Evolutionary conservation across 2,888 invertebrate species (phyloP).

Genomic region (Lithophane leautieri): DNA sequence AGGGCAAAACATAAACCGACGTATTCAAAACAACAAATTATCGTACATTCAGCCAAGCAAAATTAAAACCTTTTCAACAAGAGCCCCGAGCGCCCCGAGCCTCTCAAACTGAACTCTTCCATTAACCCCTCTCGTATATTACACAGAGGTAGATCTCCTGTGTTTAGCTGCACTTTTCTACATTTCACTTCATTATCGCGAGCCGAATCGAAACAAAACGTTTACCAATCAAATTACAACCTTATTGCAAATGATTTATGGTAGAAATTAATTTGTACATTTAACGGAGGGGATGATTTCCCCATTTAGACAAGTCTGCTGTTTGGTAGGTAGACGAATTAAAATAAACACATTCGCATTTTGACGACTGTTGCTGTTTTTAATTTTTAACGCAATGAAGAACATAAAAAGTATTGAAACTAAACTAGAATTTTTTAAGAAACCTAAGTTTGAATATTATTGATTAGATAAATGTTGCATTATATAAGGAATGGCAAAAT

Average conservation of each 20-base stretch:
- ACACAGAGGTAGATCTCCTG: slow-evolving; percentile 25
- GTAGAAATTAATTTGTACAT: slow-evolving; percentile 27
- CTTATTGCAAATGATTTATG: not conserved
- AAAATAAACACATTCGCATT: slow-evolving; percentile 77
- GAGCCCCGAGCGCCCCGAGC: not conserved
- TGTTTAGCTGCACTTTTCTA: slow-evolving; percentile 63
- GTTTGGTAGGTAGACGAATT: slow-evolving; percentile 76
- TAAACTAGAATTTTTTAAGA: too few species aligned
- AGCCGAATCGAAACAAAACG: slow-evolving; percentile 64
- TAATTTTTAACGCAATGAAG: not conserved
- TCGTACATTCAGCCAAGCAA: not conserved
- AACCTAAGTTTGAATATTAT: not conserved
- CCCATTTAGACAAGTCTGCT: slow-evolving; percentile 75
- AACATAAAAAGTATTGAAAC: not conserved
- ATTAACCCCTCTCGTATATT: slow-evolving; percentile 19
- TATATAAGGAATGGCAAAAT: not conserved
- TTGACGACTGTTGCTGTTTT: slow-evolving; percentile 34
- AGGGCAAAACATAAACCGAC: not conserved
- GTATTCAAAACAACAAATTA: not conserved
- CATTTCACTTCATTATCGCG: slow-evolving; percentile 70
- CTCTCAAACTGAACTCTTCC: slow-evolving; percentile 40
- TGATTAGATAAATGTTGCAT: not conserved
- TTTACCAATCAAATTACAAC: slow-evolving; percentile 36
- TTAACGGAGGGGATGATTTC: slow-evolving; percentile 75
- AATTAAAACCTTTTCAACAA: not conserved